A percentile compares a stretch with the other conserved stretches of the same genome.
Conservation (phyloP, 2,113 vertebrate species). For the Etia nguti region DNA sequence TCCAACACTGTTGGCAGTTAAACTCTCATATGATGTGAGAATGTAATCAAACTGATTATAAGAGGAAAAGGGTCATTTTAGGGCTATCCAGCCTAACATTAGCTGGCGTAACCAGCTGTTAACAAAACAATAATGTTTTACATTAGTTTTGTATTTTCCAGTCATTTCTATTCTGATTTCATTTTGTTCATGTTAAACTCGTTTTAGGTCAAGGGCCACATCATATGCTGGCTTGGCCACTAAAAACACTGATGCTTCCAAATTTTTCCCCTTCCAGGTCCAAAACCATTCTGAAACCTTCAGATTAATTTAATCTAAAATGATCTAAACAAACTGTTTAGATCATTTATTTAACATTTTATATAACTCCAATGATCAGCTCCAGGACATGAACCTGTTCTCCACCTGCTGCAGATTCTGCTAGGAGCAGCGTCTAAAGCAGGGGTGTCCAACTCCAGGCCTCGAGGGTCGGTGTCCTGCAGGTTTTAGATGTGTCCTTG, state of each 20-base stretch:
- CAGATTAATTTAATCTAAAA: not conserved
- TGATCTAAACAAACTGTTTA: not conserved
- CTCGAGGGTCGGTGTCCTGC: no score
- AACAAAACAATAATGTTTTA: not conserved
- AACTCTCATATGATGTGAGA: not conserved
- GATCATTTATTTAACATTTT: not conserved
- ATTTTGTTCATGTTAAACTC: not conserved
- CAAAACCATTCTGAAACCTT: not conserved
- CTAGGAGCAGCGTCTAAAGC: no score
- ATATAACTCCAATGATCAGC: not conserved
- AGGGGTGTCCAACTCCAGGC: no score
- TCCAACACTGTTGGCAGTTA: not conserved
- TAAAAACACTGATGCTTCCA: not conserved
- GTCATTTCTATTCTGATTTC: not conserved
- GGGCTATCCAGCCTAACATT: not conserved
- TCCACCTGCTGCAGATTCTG: not conserved
- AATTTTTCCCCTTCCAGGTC: not conserved
- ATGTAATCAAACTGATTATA: not conserved
- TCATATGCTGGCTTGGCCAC: no score
- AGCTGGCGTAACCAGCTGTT: not conserved
- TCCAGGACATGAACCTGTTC: not conserved
- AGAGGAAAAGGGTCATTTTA: not conserved
- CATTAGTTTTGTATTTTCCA: not conserved
- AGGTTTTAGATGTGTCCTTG: no score
- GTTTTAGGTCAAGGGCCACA: not conserved